These are phyloP conservation scores for Cacoxenus indagator DNA, from an alignment of 2,888 invertebrate genomes.

Conservation along the genomic window DNA sequence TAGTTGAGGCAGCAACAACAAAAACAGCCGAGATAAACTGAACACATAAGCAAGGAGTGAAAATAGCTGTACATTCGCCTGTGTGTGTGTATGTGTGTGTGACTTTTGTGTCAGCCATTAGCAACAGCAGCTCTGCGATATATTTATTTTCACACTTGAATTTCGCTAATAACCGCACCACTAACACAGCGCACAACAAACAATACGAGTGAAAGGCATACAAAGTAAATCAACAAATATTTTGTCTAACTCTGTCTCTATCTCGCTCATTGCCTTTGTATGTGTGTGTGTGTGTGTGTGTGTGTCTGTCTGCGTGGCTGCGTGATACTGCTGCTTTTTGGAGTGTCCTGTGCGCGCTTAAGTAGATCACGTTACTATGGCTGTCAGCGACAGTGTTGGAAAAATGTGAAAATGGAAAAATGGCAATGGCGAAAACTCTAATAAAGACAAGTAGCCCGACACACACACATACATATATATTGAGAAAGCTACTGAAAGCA, in stretches of 20 bases:
- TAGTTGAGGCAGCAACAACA: neutral
- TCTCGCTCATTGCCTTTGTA: neutral
- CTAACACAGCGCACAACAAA: neutral
- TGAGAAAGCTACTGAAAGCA: neutral
- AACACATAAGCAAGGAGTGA: neutral
- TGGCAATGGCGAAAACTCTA: conserved; percentile 36
- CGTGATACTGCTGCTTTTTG: neutral
- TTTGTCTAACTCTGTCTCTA: neutral
- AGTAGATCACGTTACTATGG: neutral
- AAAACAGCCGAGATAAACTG: neutral
- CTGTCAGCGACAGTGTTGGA: neutral
- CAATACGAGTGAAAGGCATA: neutral
- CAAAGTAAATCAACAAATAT: conserved; percentile 15
- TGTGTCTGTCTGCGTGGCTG: neutral
- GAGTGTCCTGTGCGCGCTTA: neutral
- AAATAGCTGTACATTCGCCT: neutral
- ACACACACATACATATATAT: neutral
- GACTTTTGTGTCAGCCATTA: conserved; percentile 4
- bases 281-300: neutral
- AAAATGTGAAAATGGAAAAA: neutral
- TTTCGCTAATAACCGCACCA: conserved; percentile 15
- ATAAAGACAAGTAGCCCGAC: conserved; percentile 57
- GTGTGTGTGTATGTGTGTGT: neutral
- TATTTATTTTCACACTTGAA: conserved; percentile 21
- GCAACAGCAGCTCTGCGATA: conserved; percentile 3